Conservation (phyloP, 64 coral and sea anemone species). For the Dendrophyllia cribrosa region DNA sequence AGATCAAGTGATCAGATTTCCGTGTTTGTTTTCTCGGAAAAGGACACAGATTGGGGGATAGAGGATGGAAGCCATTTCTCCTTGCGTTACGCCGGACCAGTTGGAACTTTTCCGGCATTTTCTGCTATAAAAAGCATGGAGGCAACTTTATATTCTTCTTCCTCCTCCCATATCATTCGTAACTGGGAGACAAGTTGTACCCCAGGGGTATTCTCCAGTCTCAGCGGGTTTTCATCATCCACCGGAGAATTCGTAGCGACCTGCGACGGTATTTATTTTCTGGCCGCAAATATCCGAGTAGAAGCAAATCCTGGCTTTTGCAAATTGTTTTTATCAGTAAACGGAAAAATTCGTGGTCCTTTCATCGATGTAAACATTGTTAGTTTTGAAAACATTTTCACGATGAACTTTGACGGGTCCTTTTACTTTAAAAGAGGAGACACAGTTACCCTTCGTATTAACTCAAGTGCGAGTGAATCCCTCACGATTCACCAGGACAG, state of each 20-base stretch:
- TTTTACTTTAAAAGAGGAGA: constrained; percentile 53
- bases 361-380: neutral
- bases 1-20: constrained; percentile 52
- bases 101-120: constrained; percentile 66
- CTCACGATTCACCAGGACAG: constrained; percentile 27
- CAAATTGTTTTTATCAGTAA: constrained; percentile 51
- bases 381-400: constrained; percentile 1
- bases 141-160: neutral
- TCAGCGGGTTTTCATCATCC: constrained; percentile 56
- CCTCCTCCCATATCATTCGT: constrained; percentile 11
- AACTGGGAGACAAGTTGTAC: constrained; percentile 75
- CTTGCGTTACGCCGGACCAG: constrained; percentile 36
- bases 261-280: constrained; percentile 74
- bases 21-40: constrained; percentile 61
- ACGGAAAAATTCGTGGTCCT: constrained; percentile 29
- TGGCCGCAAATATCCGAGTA: constrained; percentile 68
- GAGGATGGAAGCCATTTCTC: constrained; percentile 68
- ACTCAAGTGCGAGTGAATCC: neutral
- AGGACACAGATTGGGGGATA: constrained; percentile 70
- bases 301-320: constrained; percentile 26
- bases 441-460: constrained; percentile 28
- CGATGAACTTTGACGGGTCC: constrained; percentile 37
- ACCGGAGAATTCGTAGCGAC: constrained; percentile 64
- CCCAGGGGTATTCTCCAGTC: constrained; percentile 54
- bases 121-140: constrained; percentile 29